phyloP scores from a whole-genome alignment of 2,797 vertebrate genomes.

The Myiotriccus ornatus region DNA sequence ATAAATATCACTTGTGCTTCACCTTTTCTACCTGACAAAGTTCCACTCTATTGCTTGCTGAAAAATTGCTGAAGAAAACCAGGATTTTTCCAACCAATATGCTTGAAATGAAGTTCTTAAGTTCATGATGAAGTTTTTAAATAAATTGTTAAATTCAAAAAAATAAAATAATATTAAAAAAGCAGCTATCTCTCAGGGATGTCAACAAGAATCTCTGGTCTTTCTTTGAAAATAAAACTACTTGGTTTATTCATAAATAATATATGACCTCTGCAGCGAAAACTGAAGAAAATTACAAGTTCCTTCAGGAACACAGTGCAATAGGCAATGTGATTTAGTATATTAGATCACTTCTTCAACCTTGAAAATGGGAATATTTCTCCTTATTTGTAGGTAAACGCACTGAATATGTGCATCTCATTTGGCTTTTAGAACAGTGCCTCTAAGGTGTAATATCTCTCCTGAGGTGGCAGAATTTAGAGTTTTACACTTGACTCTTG shows the following conservation, averaged over 20 bases:
- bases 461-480: neutral
- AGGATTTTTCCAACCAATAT: neutral
- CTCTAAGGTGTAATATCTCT: neutral
- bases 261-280: neutral
- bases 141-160: neutral
- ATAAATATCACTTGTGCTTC: neutral
- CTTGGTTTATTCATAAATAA: slow-evolving; percentile 12
- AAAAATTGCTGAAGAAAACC: neutral
- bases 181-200: neutral
- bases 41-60: neutral
- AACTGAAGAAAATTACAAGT: neutral
- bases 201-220: neutral
- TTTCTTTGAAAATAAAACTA: slow-evolving; percentile 21
- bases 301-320: neutral
- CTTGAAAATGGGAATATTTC: neutral
- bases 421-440: neutral
- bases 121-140: neutral
- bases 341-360: neutral
- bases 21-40: neutral
- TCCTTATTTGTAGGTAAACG: neutral
- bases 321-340: neutral
- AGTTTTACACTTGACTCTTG: neutral
- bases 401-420: neutral
- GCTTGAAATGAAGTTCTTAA: neutral
- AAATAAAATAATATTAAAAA: too few relatives aligned